Conservation (phyloP, 2,888 invertebrate species). For the Callosobruchus maculatus region DNA sequence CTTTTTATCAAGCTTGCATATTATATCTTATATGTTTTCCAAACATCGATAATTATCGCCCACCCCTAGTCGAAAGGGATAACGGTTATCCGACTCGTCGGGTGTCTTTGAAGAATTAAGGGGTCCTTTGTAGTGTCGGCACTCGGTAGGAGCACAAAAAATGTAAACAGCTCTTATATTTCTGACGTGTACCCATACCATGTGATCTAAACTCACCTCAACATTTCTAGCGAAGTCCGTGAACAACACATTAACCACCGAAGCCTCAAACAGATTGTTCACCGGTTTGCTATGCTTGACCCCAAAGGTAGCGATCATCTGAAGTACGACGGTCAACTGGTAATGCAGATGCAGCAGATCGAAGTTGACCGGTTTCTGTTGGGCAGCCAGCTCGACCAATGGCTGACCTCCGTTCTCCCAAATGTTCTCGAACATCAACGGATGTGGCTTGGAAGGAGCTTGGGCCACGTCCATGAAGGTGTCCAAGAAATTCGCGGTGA, state of each 20-base stretch:
- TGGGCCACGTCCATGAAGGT: constrained; percentile 49
- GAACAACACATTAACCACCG: constrained; percentile 58
- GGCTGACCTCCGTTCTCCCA: constrained; percentile 65
- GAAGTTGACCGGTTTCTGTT: constrained; percentile 55
- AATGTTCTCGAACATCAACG: constrained; percentile 58
- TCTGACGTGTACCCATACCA: constrained; percentile 4
- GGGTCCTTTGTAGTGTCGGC: too few species aligned
- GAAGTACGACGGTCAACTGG: constrained; percentile 72
- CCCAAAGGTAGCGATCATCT: constrained; percentile 75
- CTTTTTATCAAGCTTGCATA: too few species aligned
- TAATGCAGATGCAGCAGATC: constrained; percentile 76
- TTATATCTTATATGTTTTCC: too few species aligned
- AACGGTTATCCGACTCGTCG: too few species aligned
- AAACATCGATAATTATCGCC: too few species aligned
- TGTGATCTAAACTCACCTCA: constrained; percentile 8
- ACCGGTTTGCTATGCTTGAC: constrained; percentile 70
- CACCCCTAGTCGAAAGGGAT: too few species aligned
- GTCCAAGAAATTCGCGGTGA: constrained; percentile 52
- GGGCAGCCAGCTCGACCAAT: constrained; percentile 67
- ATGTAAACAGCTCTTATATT: too few species aligned
- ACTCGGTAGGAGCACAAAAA: too few species aligned
- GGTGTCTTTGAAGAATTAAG: too few species aligned
- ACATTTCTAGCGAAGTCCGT: constrained; percentile 51
- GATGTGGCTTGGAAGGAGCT: constrained; percentile 43
- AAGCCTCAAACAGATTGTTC: constrained; percentile 74